Evolutionary conservation across 2,888 invertebrate genomes (phyloP).

Genomic region (Acrobasis repandana): DNA sequence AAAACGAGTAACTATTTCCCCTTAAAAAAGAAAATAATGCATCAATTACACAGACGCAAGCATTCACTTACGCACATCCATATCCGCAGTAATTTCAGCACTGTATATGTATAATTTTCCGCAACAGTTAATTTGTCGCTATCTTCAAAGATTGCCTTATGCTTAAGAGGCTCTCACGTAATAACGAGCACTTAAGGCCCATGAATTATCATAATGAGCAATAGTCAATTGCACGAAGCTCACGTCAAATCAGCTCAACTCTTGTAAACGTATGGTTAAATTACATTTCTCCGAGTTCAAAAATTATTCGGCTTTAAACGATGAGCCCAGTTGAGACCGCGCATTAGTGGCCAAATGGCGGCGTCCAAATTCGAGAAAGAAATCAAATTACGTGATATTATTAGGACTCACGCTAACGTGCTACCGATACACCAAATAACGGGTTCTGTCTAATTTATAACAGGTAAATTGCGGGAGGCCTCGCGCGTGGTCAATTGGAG

Average conservation of each 20-base stretch:
- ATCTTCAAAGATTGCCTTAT: constrained; percentile 47
- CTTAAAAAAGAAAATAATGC: background rate
- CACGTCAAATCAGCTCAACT: constrained; percentile 68
- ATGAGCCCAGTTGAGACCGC: constrained; percentile 58
- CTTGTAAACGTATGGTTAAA: constrained; percentile 60
- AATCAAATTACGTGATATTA: constrained; percentile 67
- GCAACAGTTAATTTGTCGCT: constrained; percentile 53
- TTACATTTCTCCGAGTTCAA: constrained; percentile 56
- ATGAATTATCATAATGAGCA: constrained; percentile 75
- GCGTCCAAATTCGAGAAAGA: constrained; percentile 65
- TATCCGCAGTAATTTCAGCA: constrained; percentile 41
- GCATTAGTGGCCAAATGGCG: constrained; percentile 76
- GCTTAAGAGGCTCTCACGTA: constrained; percentile 49
- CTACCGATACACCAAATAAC: constrained; percentile 74
- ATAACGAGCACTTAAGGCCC: constrained; percentile 52
- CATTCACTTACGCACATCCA: constrained; percentile 39
- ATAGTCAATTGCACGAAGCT: constrained; percentile 76
- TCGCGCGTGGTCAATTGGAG: constrained; percentile 62
- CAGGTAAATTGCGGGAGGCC: constrained; percentile 74
- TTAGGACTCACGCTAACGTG: constrained; percentile 74
- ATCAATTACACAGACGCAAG: constrained; percentile 50
- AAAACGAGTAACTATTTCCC: background rate
- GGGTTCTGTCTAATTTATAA: constrained; percentile 78
- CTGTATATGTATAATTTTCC: constrained; percentile 49
- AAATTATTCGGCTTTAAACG: constrained; percentile 63